These are phyloP conservation scores for Pipra filicauda DNA, from an alignment of 2,113 vertebrate species.

Conservation along the genomic window DNA sequence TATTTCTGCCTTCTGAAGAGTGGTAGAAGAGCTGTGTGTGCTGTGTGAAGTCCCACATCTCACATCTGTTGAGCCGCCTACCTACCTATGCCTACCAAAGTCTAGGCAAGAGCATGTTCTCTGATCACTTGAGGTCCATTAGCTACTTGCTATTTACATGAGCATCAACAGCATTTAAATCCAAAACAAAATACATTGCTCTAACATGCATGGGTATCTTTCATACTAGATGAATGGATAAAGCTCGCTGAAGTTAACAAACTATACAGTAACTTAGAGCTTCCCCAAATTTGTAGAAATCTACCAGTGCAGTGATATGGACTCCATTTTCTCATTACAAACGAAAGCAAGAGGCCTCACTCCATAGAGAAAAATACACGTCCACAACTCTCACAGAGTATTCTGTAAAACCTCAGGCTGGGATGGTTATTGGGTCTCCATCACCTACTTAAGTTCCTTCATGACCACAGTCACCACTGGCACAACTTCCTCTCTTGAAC, in stretches of 20 bases:
- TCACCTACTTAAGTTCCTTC: background rate
- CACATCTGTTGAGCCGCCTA: background rate
- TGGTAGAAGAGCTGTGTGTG: background rate
- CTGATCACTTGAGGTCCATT: background rate
- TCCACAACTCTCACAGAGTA: background rate
- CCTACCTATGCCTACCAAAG: background rate
- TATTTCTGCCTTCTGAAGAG: background rate
- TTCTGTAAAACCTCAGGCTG: background rate
- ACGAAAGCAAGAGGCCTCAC: background rate
- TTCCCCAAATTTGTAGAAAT: background rate
- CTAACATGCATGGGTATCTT: background rate
- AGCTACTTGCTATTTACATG: background rate
- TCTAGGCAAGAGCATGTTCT: background rate
- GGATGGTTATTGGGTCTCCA: background rate
- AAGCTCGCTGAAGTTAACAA: background rate
- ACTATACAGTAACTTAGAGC: background rate
- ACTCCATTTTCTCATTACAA: background rate
- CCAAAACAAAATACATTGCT: background rate
- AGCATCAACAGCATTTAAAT: background rate
- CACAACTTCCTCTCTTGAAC: background rate
- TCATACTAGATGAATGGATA: background rate
- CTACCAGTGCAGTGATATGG: background rate
- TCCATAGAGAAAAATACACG: background rate
- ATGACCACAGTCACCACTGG: background rate
- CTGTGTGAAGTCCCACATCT: background rate